Evolutionary conservation across 2,888 invertebrate species (phyloP).

Genomic region (Masnerella sp.): DNA sequence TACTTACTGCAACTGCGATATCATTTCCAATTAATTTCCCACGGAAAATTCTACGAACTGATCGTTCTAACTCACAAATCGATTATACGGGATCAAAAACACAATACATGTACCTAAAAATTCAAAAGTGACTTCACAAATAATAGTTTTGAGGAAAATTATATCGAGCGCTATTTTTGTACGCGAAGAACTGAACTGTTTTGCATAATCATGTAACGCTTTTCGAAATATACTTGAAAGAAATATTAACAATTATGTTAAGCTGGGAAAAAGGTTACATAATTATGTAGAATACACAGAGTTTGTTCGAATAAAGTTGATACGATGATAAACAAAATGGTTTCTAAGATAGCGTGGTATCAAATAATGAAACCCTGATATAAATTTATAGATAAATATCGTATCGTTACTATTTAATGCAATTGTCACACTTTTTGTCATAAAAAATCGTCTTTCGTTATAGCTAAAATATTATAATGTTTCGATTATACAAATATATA

Average conservation of each 20-base stretch:
- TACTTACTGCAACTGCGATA: too few species aligned
- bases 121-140: too few species aligned
- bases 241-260: neutral
- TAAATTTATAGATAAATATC: constrained; percentile 72
- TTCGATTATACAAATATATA: constrained; percentile 77
- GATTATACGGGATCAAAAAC: constrained; percentile 22
- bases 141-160: neutral
- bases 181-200: constrained; percentile 1
- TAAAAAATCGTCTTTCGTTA: constrained; percentile 75
- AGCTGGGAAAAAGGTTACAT: constrained; percentile 8
- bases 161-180: neutral
- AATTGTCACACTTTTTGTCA: constrained; percentile 63
- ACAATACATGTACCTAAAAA: constrained; percentile 11
- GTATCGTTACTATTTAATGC: constrained; percentile 67
- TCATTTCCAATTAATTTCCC: too few species aligned
- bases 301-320: constrained; percentile 1
- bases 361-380: constrained; percentile 68
- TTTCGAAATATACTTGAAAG: neutral
- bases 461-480: constrained; percentile 76
- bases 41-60: too few species aligned
- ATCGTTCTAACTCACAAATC: neutral
- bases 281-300: constrained; percentile 21
- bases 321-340: constrained; percentile 8
- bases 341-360: constrained; percentile 59
- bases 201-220: constrained; percentile 18